Percentiles rank a stretch among this genome's conserved stretches.
Conservation (phyloP, 2,113 vertebrate genomes). For the Nothoprocta perdicaria region DNA sequence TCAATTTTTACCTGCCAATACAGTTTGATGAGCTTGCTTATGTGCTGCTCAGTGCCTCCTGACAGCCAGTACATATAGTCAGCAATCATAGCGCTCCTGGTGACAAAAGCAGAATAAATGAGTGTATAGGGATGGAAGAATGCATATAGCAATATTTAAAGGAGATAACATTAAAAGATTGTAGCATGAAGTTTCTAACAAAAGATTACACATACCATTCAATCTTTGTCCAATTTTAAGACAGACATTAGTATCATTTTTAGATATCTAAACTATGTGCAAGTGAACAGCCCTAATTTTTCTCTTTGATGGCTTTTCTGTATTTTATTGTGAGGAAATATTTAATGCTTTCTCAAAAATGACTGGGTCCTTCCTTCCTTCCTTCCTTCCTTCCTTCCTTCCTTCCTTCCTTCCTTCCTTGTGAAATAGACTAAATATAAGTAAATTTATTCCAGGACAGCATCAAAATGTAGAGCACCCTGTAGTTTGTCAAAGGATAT, state of each 20-base stretch:
- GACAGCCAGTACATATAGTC: conserved; percentile 84
- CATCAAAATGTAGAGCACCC: neutral
- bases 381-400: neutral
- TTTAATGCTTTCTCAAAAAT: conserved; percentile 6
- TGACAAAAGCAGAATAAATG: conserved; percentile 74
- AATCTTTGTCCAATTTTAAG: conserved; percentile 1
- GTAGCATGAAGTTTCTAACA: neutral
- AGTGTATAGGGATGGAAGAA: neutral
- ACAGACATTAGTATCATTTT: neutral
- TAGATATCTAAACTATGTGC: neutral
- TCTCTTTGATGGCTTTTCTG: conserved; percentile 7
- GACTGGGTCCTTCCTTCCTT: neutral
- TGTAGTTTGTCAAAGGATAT: neutral
- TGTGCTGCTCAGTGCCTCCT: conserved; percentile 71
- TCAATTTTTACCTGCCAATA: conserved; percentile 90
- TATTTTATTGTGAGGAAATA: conserved; percentile 43
- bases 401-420: neutral
- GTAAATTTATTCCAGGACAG: conserved; percentile 17
- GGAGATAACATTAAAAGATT: neutral
- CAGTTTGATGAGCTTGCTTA: conserved; percentile 86
- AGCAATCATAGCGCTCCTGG: conserved; percentile 85
- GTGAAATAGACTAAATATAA: neutral
- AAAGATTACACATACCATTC: neutral
- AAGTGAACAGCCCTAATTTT: neutral
- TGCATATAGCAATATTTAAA: conserved; percentile 1